phyloP scores from a whole-genome alignment of 2,113 vertebrate species.

The Tupaia chinensis region DNA sequence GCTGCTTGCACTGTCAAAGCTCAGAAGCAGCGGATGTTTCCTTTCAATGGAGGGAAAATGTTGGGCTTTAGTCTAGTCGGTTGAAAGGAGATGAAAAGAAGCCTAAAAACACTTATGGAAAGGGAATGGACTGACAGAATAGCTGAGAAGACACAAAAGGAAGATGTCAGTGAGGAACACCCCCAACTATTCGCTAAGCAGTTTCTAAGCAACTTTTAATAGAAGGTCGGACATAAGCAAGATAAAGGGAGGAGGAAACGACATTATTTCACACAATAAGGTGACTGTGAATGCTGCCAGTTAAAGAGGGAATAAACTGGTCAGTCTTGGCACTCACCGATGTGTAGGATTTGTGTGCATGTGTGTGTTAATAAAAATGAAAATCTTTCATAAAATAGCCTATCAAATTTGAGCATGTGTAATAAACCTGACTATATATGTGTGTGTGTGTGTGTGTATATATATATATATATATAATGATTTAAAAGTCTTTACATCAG shows the following conservation, averaged over 20 bases:
- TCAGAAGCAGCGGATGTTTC: conserved; percentile 43
- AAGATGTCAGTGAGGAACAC: conserved; percentile 88
- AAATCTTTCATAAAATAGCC: conserved; percentile 81
- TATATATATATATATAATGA: neutral
- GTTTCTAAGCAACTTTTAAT: conserved; percentile 99
- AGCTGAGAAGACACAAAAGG: conserved; percentile 89
- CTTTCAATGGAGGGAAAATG: conserved; percentile 84
- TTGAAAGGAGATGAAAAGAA: conserved; percentile 88
- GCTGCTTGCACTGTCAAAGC: conserved; percentile 30
- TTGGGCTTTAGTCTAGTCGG: conserved; percentile 87
- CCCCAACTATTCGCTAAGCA: conserved; percentile 90
- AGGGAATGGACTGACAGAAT: conserved; percentile 82
- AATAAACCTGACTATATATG: conserved; percentile 80
- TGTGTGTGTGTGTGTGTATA: too few relatives aligned
- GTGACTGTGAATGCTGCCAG: conserved; percentile 86
- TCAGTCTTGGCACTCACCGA: conserved; percentile 83
- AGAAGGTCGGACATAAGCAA: conserved; percentile 94
- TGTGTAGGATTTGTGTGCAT: conserved; percentile 71
- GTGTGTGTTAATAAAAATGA: conserved; percentile 82
- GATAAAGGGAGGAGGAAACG: conserved; percentile 89
- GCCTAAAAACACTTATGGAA: conserved; percentile 83
- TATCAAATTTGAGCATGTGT: conserved; percentile 83
- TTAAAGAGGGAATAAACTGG: conserved; percentile 84
- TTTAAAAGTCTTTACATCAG: conserved; percentile 74
- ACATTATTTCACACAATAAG: conserved; percentile 90